Evolutionary conservation across 2,888 invertebrate genomes (phyloP).

Genomic region (Yponomeuta sedellus): DNA sequence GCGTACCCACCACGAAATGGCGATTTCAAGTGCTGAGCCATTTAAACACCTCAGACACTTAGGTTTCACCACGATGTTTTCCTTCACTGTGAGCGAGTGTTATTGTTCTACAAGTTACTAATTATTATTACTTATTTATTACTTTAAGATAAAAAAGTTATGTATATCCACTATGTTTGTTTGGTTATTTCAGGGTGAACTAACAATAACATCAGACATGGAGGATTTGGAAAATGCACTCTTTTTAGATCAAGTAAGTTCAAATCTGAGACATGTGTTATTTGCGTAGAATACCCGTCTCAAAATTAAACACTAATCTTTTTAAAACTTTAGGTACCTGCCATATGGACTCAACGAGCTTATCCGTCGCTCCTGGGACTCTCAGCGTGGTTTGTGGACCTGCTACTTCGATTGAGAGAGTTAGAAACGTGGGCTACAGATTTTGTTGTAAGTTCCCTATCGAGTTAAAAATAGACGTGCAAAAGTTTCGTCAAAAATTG

Average conservation of each 20-base stretch:
- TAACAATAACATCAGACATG: conserved; percentile 97
- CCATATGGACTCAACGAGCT: conserved; percentile 85
- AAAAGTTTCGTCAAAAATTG: neutral
- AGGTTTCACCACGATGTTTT: no score
- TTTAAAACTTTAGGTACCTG: conserved; percentile 79
- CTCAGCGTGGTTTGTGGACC: conserved; percentile 94
- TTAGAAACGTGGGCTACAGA: conserved; percentile 96
- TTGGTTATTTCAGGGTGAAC: conserved; percentile 81
- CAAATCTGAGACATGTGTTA: neutral
- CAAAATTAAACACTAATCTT: conserved; percentile 7
- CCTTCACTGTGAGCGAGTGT: no score
- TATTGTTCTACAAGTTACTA: no score
- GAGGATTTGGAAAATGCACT: conserved; percentile 94
- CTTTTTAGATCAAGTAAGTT: conserved; percentile 87
- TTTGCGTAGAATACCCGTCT: neutral
- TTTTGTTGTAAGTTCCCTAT: conserved; percentile 82
- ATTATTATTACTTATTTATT: no score
- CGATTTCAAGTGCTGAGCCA: no score
- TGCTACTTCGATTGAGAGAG: conserved; percentile 89
- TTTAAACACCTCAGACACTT: no score
- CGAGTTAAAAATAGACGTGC: conserved; percentile 10
- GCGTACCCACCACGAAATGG: no score
- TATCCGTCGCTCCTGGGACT: conserved; percentile 94
- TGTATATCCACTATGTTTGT: no score
- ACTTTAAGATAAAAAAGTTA: no score